Base-by-base conservation (phyloP, 2,888 invertebrate species). In the Dynastes maya region DNA sequence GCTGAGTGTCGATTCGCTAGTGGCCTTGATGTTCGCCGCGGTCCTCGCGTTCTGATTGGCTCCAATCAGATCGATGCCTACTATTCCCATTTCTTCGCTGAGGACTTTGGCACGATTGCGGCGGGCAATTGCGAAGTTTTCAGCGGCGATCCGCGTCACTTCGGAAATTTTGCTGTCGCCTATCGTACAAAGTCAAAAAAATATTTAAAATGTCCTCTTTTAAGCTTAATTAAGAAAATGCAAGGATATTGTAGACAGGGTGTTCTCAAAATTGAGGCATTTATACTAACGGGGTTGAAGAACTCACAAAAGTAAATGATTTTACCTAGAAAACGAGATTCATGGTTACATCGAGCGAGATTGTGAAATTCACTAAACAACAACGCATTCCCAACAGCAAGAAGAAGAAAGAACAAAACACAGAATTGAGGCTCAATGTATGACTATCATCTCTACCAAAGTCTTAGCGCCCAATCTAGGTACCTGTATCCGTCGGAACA, bases 41-140 rank as follows among this genome's bases (percentile, higher is more conserved):
- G 6, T 51, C 27, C 49, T 22, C 16, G 11, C 2, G n/a, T 13
- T 6, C 45, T 74, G 55, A 58, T 22, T 22, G 8, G 0, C 22
- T 16, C 45, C 45, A 8, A 27, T 61, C 8, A 22, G 2, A 1
- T 74, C 72, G 13, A 58, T 22, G 6, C 29, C 13, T 6, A n/a
- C 6, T 29, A 55, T 40, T 5, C 72, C 72, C 45, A 74, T 61
- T 8, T 61, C 72, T 45, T 74, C 72, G 68, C 16, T 70, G 3
- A 77, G 29, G 0, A 91, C 90, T 86, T 90, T 92, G 27, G 89
- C 86, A 82, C 90, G 91, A 82, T 91, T 92, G 78, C 82, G 84
- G 63, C 87, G 85, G 0, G 90, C 85, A 1, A 90, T 90, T 81
- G 89, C 89, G 79, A 90, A 88, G 82, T 89, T 90, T 71, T 87